Conservation (phyloP, 2,113 vertebrate genomes). For the Bettongia penicillata region DNA sequence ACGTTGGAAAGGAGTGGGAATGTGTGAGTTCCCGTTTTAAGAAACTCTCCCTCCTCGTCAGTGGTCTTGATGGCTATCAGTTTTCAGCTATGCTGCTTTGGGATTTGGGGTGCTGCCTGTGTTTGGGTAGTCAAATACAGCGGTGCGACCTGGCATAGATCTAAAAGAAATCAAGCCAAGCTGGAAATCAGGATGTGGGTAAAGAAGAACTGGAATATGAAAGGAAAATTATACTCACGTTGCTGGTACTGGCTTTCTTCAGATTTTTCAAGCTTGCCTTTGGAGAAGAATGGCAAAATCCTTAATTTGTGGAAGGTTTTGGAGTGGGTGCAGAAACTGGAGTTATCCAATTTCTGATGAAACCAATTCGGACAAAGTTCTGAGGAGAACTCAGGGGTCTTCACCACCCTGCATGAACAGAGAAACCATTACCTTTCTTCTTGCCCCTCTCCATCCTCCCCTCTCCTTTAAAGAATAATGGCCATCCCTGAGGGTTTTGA, state of each 20-base stretch:
- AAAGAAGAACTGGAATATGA: neutral
- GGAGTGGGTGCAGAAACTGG: neutral
- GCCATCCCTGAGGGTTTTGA: neutral
- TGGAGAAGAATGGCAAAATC: neutral
- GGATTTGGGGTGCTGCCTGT: constrained; percentile 23
- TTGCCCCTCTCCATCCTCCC: neutral
- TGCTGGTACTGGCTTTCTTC: neutral
- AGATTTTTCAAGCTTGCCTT: neutral
- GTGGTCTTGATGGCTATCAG: neutral
- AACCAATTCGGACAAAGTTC: neutral
- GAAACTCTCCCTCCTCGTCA: neutral
- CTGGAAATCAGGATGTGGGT: neutral
- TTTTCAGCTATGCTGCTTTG: constrained; percentile 12
- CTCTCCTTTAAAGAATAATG: neutral
- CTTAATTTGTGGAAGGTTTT: neutral
- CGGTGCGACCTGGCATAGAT: neutral
- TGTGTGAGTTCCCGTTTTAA: neutral
- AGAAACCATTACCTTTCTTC: neutral
- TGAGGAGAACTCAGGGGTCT: neutral
- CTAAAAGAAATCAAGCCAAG: neutral
- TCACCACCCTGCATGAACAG: neutral
- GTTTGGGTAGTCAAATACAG: neutral
- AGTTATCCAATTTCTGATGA: neutral
- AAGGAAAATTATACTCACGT: neutral
- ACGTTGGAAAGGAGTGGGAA: constrained; percentile 15